Evolutionary conservation across 2,113 vertebrate genomes (phyloP).

Genomic region (Phrynosoma platyrhinos): DNA sequence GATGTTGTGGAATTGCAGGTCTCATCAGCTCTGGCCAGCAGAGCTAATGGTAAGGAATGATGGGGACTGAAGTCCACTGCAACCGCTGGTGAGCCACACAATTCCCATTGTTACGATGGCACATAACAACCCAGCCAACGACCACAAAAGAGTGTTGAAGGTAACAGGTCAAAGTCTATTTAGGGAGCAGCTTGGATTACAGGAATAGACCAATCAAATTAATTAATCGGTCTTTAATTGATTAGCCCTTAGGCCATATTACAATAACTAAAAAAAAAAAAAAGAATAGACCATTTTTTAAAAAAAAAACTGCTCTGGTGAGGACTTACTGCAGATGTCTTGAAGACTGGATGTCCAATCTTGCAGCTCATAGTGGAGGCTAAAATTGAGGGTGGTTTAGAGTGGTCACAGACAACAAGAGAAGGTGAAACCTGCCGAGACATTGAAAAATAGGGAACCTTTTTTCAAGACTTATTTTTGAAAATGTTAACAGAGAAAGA

Average conservation of each 20-base stretch:
- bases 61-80: too few relatives aligned
- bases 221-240: not conserved
- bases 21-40: too few relatives aligned
- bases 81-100: too few relatives aligned
- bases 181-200: too few relatives aligned
- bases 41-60: too few relatives aligned
- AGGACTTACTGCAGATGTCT: conserved; percentile 61
- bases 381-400: conserved; percentile 38
- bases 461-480: not conserved
- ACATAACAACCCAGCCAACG: not conserved
- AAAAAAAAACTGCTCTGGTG: not conserved
- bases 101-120: not conserved
- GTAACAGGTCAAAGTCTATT: not conserved
- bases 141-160: not conserved
- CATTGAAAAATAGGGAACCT: not conserved
- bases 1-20: too few relatives aligned
- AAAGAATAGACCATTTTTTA: too few relatives aligned
- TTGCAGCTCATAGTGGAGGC: conserved; percentile 62
- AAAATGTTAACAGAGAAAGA: too few relatives aligned
- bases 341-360: conserved; percentile 68
- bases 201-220: not conserved
- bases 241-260: too few relatives aligned
- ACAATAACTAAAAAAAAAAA: too few relatives aligned
- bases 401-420: conserved; percentile 56
- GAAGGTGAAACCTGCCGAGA: conserved; percentile 69